Percentiles rank a stretch among this genome's conserved stretches.
Conservation (phyloP, 1,140 invertebrate genomes). For the Belonocnema kinseyi region DNA sequence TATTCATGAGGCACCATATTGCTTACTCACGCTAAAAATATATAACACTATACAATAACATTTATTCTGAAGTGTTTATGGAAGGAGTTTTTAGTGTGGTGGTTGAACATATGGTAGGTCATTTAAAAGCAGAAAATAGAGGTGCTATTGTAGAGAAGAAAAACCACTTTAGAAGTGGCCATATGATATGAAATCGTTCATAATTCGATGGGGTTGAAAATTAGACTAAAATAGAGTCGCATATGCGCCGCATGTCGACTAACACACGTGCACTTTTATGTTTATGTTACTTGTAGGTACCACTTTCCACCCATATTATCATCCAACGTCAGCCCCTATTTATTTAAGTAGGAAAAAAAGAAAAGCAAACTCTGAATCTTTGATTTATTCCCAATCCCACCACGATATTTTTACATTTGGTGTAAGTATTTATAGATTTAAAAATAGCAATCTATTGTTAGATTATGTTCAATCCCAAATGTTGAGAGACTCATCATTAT, state of each 20-base stretch:
- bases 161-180: neutral
- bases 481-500: no score
- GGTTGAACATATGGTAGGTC: neutral
- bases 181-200: slow-evolving; percentile 16
- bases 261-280: neutral
- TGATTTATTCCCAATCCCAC: no score
- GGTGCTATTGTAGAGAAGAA: neutral
- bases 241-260: neutral
- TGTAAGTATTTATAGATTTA: no score
- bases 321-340: neutral
- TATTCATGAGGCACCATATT: no score
- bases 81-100: neutral
- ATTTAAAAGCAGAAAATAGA: slow-evolving; percentile 1
- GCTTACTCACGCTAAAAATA: no score
- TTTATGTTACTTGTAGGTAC: neutral
- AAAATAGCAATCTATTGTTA: no score
- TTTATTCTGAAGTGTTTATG: neutral
- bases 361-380: neutral
- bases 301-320: neutral
- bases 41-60: neutral
- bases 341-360: slow-evolving; percentile 1
- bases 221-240: neutral
- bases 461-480: no score
- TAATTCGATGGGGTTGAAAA: slow-evolving; percentile 7
- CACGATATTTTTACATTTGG: no score